A percentile compares a stretch with the other conserved stretches of the same genome.
Evolutionary conservation across 2,797 vertebrate species (phyloP).

Genomic region (Clamator glandarius): DNA sequence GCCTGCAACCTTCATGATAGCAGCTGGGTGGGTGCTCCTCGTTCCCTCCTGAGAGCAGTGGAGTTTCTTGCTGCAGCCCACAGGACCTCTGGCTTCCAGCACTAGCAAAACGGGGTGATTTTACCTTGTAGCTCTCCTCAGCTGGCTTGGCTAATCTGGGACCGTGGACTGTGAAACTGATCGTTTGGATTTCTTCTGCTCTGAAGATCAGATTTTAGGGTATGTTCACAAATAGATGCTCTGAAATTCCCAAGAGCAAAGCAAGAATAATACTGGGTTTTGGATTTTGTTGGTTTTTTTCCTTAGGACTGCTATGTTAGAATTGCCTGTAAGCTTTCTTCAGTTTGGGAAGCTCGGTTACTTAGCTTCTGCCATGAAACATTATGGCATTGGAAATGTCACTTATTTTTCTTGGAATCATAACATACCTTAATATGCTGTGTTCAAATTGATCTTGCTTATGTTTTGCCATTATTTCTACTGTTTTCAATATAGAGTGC

Average conservation of each 20-base stretch:
- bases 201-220: neutral
- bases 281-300: neutral
- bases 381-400: neutral
- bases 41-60: neutral
- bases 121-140: neutral
- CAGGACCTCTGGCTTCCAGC: neutral
- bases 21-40: neutral
- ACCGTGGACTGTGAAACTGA: neutral
- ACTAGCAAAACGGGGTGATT: neutral
- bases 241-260: neutral
- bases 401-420: neutral
- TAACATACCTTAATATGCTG: neutral
- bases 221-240: neutral
- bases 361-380: neutral
- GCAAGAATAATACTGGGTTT: neutral
- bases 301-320: neutral
- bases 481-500: neutral
- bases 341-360: neutral
- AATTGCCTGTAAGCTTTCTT: neutral
- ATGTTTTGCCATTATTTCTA: neutral
- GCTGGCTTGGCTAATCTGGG: neutral
- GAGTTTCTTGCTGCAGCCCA: rapidly evolving
- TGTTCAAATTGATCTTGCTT: neutral
- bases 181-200: neutral
- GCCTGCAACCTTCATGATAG: neutral